Evolutionary conservation across 1,140 invertebrate genomes (phyloP).

Genomic region (Calycopis cecrops): DNA sequence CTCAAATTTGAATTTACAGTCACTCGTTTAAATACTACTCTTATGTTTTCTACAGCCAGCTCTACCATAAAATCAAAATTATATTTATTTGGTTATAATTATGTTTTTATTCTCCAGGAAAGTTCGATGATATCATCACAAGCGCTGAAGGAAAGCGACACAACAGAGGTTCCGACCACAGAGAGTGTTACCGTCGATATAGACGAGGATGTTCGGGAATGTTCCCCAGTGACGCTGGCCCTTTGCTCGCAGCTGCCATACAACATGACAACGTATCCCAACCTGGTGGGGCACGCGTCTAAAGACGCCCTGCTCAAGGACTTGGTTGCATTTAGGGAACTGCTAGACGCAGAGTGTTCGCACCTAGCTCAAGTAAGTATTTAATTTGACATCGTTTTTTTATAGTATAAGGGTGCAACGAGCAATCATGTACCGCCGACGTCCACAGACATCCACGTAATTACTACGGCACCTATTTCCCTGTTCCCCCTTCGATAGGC

Average conservation of each 20-base stretch:
- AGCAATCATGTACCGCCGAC: too few relatives aligned
- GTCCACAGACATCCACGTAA: too few relatives aligned
- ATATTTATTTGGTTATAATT: constrained; percentile 1
- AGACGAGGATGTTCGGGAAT: constrained; percentile 76
- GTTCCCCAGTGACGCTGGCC: constrained; percentile 78
- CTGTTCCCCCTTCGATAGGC: too few relatives aligned
- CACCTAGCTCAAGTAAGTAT: constrained; percentile 78
- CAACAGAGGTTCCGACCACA: constrained; percentile 75
- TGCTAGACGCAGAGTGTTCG: constrained; percentile 92
- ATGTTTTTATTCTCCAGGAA: constrained; percentile 38
- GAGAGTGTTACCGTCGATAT: constrained; percentile 62
- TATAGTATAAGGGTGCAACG: too few relatives aligned
- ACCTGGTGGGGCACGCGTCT: constrained; percentile 81
- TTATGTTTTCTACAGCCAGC: too few relatives aligned
- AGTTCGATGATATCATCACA: constrained; percentile 59
- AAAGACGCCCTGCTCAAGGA: constrained; percentile 83
- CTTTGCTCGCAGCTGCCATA: constrained; percentile 86
- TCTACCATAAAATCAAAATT: constrained; percentile 1
- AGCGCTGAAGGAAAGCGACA: constrained; percentile 59
- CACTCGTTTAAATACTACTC: too few relatives aligned
- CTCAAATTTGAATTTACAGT: too few relatives aligned
- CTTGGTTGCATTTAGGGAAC: constrained; percentile 88
- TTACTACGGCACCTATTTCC: too few relatives aligned
- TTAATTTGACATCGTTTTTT: too few relatives aligned
- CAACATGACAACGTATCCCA: constrained; percentile 90